Conservation (phyloP, 1,140 invertebrate species). For the Nebria ingens region DNA sequence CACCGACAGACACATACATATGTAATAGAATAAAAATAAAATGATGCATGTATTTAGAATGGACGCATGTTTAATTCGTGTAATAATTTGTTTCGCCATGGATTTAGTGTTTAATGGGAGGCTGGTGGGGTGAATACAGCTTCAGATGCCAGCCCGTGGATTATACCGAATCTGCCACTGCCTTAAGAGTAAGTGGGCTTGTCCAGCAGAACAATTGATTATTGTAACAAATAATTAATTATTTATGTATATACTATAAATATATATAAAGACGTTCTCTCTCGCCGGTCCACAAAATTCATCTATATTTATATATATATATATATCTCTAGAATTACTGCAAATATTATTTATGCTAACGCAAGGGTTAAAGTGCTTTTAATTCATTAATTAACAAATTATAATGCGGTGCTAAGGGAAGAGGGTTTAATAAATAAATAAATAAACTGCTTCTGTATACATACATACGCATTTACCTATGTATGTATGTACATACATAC, state of each 20-base stretch:
- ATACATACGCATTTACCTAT: conserved; percentile 5
- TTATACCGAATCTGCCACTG: conserved; percentile 61
- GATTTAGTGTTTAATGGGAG: conserved; percentile 56
- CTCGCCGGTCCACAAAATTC: not conserved
- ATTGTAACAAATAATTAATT: not conserved
- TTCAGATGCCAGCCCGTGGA: conserved; percentile 82
- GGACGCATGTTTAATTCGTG: not conserved
- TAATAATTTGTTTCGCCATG: not conserved
- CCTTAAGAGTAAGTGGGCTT: conserved; percentile 62
- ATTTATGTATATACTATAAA: too few species aligned
- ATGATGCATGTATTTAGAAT: not conserved
- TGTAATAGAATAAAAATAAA: too few species aligned
- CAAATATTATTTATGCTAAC: too few species aligned
- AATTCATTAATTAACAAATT: too few species aligned
- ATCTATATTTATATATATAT: not conserved
- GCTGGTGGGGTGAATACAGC: conserved; percentile 71
- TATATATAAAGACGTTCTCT: conserved; percentile 18
- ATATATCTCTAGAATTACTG: not conserved
- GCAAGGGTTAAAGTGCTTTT: too few species aligned
- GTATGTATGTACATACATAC: conserved; percentile 5
- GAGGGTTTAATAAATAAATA: too few species aligned
- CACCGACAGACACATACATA: too few species aligned
- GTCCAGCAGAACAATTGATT: conserved; percentile 10
- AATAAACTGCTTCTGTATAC: not conserved
- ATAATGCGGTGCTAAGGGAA: too few species aligned